Conservation (phyloP, 1,140 invertebrate species). For the Heliconius himera region DNA sequence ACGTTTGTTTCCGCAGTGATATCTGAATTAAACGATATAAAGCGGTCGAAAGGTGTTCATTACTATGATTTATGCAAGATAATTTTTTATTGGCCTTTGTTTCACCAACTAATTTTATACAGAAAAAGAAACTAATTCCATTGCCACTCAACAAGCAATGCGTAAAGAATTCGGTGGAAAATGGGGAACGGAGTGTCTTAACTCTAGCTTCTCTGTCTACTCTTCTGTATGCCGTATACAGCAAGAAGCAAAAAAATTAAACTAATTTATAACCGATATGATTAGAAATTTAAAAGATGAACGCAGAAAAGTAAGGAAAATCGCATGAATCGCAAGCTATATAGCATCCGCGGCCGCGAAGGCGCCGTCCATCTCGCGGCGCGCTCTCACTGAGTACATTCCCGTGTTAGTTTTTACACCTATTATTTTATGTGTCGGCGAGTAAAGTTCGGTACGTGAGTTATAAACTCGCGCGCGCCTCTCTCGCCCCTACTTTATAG, state of each 20-base stretch:
- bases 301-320: slow-evolving; percentile 22
- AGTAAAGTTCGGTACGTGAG: slow-evolving; percentile 82
- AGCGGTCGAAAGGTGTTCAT: slow-evolving; percentile 79
- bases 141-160: no score
- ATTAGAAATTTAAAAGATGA: background rate
- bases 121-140: background rate
- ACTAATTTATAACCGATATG: background rate
- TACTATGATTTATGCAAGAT: slow-evolving; percentile 80
- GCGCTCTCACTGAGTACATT: slow-evolving; percentile 79
- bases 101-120: background rate
- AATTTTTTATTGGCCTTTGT: slow-evolving; percentile 68
- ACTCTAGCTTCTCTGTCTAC: no score
- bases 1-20: slow-evolving; percentile 81
- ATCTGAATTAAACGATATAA: slow-evolving; percentile 80
- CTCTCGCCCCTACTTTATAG: slow-evolving; percentile 81
- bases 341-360: slow-evolving; percentile 39
- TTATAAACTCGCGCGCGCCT: slow-evolving; percentile 80
- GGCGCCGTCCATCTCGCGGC: slow-evolving; percentile 71
- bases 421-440: slow-evolving; percentile 82
- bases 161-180: no score
- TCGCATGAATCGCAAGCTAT: slow-evolving; percentile 15
- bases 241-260: no score
- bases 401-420: slow-evolving; percentile 81
- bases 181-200: no score
- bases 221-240: no score